Percentiles rank a stretch among this genome's conserved stretches.
Evolutionary conservation across 2,888 invertebrate species (phyloP).

Genomic region (Dicyrtomina minuta): DNA sequence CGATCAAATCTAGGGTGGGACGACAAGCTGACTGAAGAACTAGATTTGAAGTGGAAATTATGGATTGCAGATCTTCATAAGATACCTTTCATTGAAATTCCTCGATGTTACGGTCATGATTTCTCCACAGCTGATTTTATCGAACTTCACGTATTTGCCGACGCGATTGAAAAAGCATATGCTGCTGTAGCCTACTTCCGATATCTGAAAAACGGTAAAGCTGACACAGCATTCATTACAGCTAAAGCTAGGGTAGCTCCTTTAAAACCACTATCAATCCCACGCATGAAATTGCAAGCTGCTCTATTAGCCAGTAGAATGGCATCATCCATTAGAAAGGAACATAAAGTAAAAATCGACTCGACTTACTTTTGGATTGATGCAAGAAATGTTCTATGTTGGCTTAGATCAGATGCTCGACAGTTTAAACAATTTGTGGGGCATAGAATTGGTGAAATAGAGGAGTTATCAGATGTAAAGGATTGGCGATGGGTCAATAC

Average conservation of each 20-base stretch:
- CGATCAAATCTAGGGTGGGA: conserved; percentile 52
- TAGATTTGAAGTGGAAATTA: background rate
- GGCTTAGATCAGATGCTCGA: too few species aligned
- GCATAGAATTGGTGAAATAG: too few species aligned
- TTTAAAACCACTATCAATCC: conserved; percentile 10
- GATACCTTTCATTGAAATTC: conserved; percentile 17
- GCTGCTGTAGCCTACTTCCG: conserved; percentile 17
- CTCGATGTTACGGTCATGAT: conserved; percentile 20
- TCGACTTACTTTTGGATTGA: conserved; percentile 1
- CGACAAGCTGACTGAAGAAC: conserved; percentile 38
- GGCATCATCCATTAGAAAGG: background rate
- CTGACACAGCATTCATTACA: background rate
- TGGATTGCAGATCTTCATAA: conserved; percentile 33
- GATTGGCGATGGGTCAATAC: conserved; percentile 49
- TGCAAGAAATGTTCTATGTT: too few species aligned
- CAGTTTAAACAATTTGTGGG: too few species aligned
- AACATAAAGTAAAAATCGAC: background rate
- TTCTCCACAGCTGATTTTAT: background rate
- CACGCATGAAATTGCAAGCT: conserved; percentile 12
- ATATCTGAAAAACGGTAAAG: background rate
- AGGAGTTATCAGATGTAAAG: too few species aligned
- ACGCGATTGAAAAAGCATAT: conserved; percentile 5
- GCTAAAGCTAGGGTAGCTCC: conserved; percentile 13
- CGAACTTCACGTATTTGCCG: conserved; percentile 9
- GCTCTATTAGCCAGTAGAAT: conserved; percentile 12